A percentile compares a stretch with the other conserved stretches of the same genome.
Conservation (phyloP, 2,797 vertebrate species). For the Acanthiza pusilla region DNA sequence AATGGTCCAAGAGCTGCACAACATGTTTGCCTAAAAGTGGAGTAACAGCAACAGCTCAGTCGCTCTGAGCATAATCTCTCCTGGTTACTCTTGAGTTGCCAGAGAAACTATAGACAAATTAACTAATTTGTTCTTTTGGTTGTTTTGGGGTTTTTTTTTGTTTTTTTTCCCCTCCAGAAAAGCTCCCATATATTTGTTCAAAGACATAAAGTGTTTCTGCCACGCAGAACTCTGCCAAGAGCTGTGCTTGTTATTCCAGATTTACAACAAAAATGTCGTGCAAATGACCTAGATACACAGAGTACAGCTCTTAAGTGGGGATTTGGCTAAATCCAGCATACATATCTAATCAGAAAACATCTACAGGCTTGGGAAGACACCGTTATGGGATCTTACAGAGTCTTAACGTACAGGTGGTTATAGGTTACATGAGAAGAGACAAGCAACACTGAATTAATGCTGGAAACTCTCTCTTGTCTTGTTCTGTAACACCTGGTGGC, state of each 20-base stretch:
- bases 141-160: neutral
- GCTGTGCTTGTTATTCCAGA: neutral
- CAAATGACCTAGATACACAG: conserved; percentile 11
- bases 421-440: neutral
- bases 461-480: neutral
- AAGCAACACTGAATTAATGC: neutral
- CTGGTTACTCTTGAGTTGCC: neutral
- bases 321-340: neutral
- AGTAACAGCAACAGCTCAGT: neutral
- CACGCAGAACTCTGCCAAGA: neutral
- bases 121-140: neutral
- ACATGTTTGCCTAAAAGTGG: neutral
- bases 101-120: neutral
- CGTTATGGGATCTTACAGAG: neutral
- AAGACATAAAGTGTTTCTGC: neutral
- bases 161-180: neutral
- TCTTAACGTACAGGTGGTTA: neutral
- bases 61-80: neutral
- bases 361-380: neutral
- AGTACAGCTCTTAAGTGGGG: neutral
- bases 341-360: neutral
- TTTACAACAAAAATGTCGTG: conserved; percentile 26
- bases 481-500: neutral
- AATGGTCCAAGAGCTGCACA: neutral
- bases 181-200: neutral